Conservation (phyloP, 2,113 vertebrate genomes). For the Hyla sarda region DNA sequence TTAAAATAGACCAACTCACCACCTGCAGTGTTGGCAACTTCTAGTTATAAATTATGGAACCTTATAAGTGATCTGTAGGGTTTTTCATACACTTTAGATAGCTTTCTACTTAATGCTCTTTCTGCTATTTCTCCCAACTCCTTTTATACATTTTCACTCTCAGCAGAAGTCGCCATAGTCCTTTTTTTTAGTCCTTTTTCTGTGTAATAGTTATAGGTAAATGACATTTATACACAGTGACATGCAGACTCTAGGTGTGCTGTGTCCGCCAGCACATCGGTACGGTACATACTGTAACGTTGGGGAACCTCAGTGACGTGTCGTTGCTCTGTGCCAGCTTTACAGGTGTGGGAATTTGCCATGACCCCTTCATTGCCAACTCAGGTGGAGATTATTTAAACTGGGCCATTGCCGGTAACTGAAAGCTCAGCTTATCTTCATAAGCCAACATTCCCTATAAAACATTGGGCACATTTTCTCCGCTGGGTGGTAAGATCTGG, state of each 20-base stretch:
- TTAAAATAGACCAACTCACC: no score
- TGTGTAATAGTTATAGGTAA: not conserved
- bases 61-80: no score
- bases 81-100: no score
- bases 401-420: not conserved
- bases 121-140: no score
- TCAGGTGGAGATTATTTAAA: constrained; percentile 23
- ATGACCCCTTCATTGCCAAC: not conserved
- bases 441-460: constrained; percentile 1
- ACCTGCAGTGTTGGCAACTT: no score
- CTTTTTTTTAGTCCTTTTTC: not conserved
- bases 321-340: not conserved
- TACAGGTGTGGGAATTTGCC: not conserved
- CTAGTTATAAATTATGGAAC: no score
- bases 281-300: constrained; percentile 13
- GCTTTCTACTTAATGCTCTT: no score
- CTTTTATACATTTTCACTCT: no score
- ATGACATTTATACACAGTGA: not conserved
- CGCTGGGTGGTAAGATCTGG: not conserved
- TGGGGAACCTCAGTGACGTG: not conserved
- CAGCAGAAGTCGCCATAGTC: not conserved
- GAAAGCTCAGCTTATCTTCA: not conserved
- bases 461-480: not conserved
- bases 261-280: not conserved
- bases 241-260: not conserved